Evolutionary conservation across 2,888 invertebrate species (phyloP).

Genomic region (Euproctis similis): DNA sequence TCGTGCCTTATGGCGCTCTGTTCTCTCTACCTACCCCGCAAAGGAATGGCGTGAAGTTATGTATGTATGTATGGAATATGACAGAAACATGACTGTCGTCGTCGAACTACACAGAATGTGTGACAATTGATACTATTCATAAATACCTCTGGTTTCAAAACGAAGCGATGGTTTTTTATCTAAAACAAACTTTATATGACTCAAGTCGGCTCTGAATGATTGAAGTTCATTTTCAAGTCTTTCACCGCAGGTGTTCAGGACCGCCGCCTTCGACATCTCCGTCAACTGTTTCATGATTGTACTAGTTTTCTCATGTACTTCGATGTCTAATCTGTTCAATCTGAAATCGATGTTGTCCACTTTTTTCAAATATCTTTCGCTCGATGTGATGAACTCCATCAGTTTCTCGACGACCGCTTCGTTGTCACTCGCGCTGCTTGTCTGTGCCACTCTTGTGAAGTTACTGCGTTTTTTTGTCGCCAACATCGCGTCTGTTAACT

Average conservation of each 20-base stretch:
- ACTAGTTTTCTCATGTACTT: slow-evolving; percentile 63
- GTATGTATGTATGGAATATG: too few relatives aligned
- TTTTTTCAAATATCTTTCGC: slow-evolving; percentile 64
- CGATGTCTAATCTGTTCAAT: slow-evolving; percentile 59
- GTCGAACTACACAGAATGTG: too few relatives aligned
- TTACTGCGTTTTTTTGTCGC: slow-evolving; percentile 39
- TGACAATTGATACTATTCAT: background rate
- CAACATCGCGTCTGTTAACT: slow-evolving; percentile 55
- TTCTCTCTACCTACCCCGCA: too few relatives aligned
- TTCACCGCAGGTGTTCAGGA: slow-evolving; percentile 24
- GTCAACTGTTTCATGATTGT: slow-evolving; percentile 47
- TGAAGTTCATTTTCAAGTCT: slow-evolving; percentile 37
- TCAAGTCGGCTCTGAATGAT: slow-evolving; percentile 37
- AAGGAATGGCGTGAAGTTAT: too few relatives aligned
- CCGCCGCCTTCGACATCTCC: slow-evolving; percentile 35
- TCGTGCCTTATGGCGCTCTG: too few relatives aligned
- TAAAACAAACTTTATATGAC: slow-evolving; percentile 37
- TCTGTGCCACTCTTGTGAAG: slow-evolving; percentile 38
- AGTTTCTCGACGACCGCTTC: slow-evolving; percentile 57
- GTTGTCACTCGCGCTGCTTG: slow-evolving; percentile 34
- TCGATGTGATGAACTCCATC: slow-evolving; percentile 57
- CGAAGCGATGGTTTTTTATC: slow-evolving; percentile 12
- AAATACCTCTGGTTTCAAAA: slow-evolving; percentile 9
- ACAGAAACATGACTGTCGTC: too few relatives aligned
- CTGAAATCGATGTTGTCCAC: slow-evolving; percentile 63